Evolutionary conservation across 2,113 vertebrate species (phyloP).

Genomic region (Haliaeetus leucogaster): DNA sequence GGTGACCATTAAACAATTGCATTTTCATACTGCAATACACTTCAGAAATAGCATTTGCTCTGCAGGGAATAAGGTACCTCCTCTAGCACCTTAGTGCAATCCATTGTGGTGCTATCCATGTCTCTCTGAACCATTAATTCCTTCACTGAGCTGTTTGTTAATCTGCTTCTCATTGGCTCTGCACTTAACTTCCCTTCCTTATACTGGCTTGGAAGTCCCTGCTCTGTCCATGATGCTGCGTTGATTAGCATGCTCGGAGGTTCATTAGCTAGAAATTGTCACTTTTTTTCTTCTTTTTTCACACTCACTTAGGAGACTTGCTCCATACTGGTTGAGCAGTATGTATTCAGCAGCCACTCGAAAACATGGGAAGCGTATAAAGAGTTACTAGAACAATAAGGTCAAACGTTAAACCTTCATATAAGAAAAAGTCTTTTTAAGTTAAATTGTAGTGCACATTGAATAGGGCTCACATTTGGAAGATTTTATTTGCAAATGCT

Average conservation of each 20-base stretch:
- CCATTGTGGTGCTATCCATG: slow-evolving; percentile 65
- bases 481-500: not conserved
- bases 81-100: slow-evolving; percentile 56
- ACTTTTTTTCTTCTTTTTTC: not conserved
- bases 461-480: not conserved
- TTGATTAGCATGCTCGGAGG: not conserved
- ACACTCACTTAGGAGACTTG: slow-evolving; percentile 2
- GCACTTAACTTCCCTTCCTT: not conserved
- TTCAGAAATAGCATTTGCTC: slow-evolving; percentile 55
- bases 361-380: not conserved
- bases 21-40: slow-evolving; percentile 48
- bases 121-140: slow-evolving; percentile 15
- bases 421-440: not conserved
- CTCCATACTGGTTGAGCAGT: not conserved
- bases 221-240: not conserved
- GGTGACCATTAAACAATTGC: slow-evolving; percentile 49
- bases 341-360: not conserved
- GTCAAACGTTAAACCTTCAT: not conserved
- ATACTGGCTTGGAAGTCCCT: not conserved
- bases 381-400: not conserved
- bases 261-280: not conserved
- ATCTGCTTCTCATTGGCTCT: slow-evolving; percentile 12
- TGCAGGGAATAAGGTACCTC: slow-evolving; percentile 68
- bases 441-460: not conserved
- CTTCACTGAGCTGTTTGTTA: slow-evolving; percentile 11